A percentile compares a stretch with the other conserved stretches of the same genome.
phyloP scores from a whole-genome alignment of 2,888 invertebrate genomes.

The Dusona sp. region DNA sequence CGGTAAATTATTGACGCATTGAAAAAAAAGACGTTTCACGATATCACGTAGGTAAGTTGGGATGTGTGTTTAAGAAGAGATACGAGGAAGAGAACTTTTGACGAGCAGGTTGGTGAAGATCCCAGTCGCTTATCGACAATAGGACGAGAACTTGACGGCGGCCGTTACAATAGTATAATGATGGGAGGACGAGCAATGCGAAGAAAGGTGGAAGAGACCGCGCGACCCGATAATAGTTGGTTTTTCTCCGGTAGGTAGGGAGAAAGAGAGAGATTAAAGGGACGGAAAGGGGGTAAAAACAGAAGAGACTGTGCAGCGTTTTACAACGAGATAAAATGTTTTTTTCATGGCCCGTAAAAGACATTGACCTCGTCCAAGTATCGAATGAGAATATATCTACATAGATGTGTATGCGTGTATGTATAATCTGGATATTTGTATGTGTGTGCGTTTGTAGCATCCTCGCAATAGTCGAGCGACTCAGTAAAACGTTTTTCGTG shows the following conservation, averaged over 20 bases:
- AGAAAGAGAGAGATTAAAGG: constrained; percentile 34
- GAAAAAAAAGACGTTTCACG: background rate
- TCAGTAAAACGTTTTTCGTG: constrained; percentile 66
- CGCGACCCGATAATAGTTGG: constrained; percentile 43
- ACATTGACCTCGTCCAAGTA: constrained; percentile 43
- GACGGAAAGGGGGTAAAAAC: constrained; percentile 8
- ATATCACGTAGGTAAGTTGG: background rate
- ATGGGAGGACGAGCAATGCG: constrained; percentile 5
- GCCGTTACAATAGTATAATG: constrained; percentile 5
- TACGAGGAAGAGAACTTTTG: constrained; percentile 5
- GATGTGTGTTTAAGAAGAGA: background rate
- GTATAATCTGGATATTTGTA: background rate
- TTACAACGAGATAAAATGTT: constrained; percentile 57
- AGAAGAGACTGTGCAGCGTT: constrained; percentile 13
- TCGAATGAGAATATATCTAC: constrained; percentile 40
- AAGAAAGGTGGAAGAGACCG: constrained; percentile 29
- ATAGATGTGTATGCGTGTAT: background rate
- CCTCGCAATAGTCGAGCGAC: constrained; percentile 52
- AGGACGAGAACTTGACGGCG: constrained; percentile 3
- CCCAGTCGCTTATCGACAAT: constrained; percentile 16
- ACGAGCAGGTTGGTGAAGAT: background rate
- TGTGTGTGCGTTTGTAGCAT: constrained; percentile 7
- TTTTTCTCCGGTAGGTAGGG: constrained; percentile 49
- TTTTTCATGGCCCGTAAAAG: constrained; percentile 61
- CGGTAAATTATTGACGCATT: background rate